Evolutionary conservation across 2,888 invertebrate genomes (phyloP).

Genomic region (Stegophylla sp.): DNA sequence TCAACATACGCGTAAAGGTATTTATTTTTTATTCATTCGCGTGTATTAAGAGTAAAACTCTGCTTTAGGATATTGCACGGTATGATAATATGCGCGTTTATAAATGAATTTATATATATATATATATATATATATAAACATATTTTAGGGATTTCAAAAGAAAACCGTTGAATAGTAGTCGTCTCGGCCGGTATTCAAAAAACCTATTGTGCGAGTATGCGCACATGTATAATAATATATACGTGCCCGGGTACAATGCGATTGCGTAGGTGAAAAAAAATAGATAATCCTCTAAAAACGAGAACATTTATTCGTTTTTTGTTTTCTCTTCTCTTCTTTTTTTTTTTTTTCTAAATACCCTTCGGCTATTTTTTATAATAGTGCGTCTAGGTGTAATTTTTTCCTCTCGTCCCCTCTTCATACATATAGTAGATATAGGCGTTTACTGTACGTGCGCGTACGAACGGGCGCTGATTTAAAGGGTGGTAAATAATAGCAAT

Average conservation of each 20-base stretch:
- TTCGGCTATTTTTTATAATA: conserved; percentile 17
- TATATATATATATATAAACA: not conserved
- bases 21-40: not conserved
- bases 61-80: too few relatives aligned
- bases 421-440: not conserved
- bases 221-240: not conserved
- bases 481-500: conserved; percentile 52
- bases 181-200: not conserved
- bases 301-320: not conserved
- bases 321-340: not conserved
- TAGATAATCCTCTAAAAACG: conserved; percentile 31
- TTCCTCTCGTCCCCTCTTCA: not conserved
- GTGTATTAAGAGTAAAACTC: not conserved
- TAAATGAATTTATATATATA: not conserved
- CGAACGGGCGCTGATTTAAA: conserved; percentile 49
- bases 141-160: not conserved
- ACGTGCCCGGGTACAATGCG: not conserved
- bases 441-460: conserved; percentile 3
- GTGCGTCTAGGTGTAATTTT: conserved; percentile 7
- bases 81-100: too few relatives aligned
- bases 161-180: conserved; percentile 10
- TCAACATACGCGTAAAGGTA: not conserved
- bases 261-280: not conserved
- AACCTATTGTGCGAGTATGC: not conserved
- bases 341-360: conserved; percentile 14